These are phyloP conservation scores for Lycophotia porphyrea DNA, from an alignment of 2,888 invertebrate genomes.

Conservation along the genomic window DNA sequence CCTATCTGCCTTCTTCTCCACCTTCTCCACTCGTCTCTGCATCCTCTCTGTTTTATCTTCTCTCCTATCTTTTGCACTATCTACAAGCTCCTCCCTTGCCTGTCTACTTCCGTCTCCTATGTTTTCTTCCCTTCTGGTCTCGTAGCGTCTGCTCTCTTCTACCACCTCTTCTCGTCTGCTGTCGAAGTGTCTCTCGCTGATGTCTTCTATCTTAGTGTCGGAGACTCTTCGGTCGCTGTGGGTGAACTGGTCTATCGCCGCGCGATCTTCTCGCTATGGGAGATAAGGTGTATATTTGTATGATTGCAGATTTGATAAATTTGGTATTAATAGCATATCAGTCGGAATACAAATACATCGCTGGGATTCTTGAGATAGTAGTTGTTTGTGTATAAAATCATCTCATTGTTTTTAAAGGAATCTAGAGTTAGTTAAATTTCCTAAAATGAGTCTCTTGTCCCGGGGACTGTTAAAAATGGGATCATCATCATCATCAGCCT, in stretches of 20 bases:
- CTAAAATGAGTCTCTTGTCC: background rate
- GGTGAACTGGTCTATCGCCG: conserved; percentile 85
- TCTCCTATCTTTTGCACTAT: conserved; percentile 29
- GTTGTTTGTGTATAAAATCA: background rate
- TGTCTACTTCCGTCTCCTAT: conserved; percentile 48
- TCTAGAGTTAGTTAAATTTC: background rate
- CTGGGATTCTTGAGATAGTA: conserved; percentile 5
- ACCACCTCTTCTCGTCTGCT: conserved; percentile 47
- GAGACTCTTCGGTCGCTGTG: conserved; percentile 79
- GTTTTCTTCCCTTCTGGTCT: conserved; percentile 48
- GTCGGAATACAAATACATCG: conserved; percentile 16
- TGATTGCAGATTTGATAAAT: conserved; percentile 15
- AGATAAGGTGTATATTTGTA: conserved; percentile 29
- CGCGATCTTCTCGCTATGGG: conserved; percentile 83
- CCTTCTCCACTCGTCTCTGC: conserved; percentile 63
- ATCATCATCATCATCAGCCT: no score
- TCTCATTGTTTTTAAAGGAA: background rate
- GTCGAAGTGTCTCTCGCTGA: conserved; percentile 56
- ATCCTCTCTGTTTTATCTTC: conserved; percentile 59
- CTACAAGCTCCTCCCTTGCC: conserved; percentile 53
- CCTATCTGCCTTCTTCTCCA: conserved; percentile 73
- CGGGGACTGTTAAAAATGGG: background rate
- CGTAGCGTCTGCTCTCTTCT: conserved; percentile 53
- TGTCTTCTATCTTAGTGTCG: conserved; percentile 72
- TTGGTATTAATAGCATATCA: conserved; percentile 6